Base-by-base conservation (phyloP, 37 sponge, comb jelly and placozoan genomes). In the Ephydatia muelleri region DNA sequence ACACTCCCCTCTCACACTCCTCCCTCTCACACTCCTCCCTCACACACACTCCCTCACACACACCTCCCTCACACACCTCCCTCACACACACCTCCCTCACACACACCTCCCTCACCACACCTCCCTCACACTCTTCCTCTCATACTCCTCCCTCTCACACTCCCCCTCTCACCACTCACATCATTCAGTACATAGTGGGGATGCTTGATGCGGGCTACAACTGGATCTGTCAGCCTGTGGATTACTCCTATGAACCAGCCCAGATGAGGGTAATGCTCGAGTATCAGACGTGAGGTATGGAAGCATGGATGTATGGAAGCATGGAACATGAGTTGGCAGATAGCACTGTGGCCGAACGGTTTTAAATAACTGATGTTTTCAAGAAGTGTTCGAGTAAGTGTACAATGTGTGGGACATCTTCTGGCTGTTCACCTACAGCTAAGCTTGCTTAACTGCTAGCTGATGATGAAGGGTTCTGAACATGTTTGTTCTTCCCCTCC, bases 141-240 rank as follows among this genome's bases (percentile, higher is more conserved):
- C 65, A 28, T 65, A 12, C 65, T 49, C 69, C 70, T 70, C 31
- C 69, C 69, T 38, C 37, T 22, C 70, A 27, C 69, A 0, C 39
- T 64, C 12, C 69, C 81, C 38, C 70, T 64, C 38, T 6, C 70
- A 28, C 21, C 21, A n/a, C 81, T 64, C 70, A 21, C 69, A 5
- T 39, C 8, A 21, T 37, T 30, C 80, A 90, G 90, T 71, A 81
- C 64, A 77, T 91, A 16, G 57, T 48, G 3, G 89, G 89, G 4
- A 84, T 89, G 78, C 8, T 73, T 3, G 85, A 82, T 3, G 95
- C 92, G 9, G 83, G 79, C 2, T 94, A 91, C 85, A 86, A 91
- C 80, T 94, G 79, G 83, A 83, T 94, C 68, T 94, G 95, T 67
- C 89, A 88, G 49, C 95, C 95, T 0, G 81, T 88, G 84, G 81